Percentiles rank a stretch among this genome's conserved stretches.
These are phyloP conservation scores for Pogoniulus pusillus DNA, from an alignment of 2,797 vertebrate species.

Conservation along the genomic window DNA sequence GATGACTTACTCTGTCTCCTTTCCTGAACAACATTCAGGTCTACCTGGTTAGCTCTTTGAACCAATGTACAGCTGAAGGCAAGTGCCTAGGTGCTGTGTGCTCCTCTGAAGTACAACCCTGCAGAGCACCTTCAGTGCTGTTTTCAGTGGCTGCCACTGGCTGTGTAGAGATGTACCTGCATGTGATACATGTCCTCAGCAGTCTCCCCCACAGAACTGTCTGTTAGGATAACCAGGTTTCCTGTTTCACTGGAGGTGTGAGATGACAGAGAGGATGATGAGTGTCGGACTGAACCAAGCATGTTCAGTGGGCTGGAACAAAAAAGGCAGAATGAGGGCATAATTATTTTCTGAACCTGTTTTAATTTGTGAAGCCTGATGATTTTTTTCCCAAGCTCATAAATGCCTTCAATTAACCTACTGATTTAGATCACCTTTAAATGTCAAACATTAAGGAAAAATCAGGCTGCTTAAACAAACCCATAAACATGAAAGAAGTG, in stretches of 20 bases:
- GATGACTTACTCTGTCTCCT: neutral
- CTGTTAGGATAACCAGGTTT: conserved; percentile 92
- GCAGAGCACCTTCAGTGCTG: fast-evolving
- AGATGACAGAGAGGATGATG: conserved; percentile 95
- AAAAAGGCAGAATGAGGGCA: neutral
- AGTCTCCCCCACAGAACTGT: conserved; percentile 89
- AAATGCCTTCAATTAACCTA: neutral
- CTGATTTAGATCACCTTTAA: neutral
- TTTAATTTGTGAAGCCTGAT: neutral
- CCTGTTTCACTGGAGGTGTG: conserved; percentile 96
- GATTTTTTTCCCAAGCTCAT: neutral
- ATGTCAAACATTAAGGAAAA: neutral
- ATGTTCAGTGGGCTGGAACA: conserved; percentile 89
- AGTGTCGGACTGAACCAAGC: conserved; percentile 92
- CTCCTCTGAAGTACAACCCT: neutral
- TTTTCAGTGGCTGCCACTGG: neutral
- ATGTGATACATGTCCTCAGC: conserved; percentile 94
- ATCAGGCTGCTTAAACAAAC: neutral
- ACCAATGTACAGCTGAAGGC: too few species aligned
- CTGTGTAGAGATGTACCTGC: conserved; percentile 82
- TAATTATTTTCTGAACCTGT: neutral
- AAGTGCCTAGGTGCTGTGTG: too few species aligned
- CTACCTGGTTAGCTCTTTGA: neutral
- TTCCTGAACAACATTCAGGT: neutral
- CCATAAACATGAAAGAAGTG: neutral